Evolutionary conservation across 2,888 invertebrate species (phyloP), one percentile per base, ranked within the genome.

Genomic region (Abscondita cerata): DNA sequence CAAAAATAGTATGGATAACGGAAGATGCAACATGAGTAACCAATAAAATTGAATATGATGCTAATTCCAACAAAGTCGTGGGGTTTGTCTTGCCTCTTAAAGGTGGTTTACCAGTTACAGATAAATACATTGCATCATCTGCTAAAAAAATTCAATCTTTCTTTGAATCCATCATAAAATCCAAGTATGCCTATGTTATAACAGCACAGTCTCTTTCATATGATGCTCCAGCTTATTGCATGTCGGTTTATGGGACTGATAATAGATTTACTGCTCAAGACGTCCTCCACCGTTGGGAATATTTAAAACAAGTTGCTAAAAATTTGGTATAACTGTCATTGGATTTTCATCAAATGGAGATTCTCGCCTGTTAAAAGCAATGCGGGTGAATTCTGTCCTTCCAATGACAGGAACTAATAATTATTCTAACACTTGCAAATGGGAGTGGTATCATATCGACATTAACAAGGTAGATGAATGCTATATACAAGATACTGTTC

Each of bases 291-390:
- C 61, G 71, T n/a, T 72, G 68, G 69, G 25, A 64, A 34, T 69
- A 64, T 40, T 66, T 71, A 15, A 36, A 48, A 47, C 33, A 55
- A 31, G 19, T 60, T 34, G 61, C 68, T 16, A 38, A 57, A 40
- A 52, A 47, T 52, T 62, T 59, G 66, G 60, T 16, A 71, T 72
- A 51, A 54, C 18, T 40, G 66, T 71, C 25, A 5, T 68, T 6
- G 71, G 72, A 15, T 63, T 70, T 47, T 70, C 68, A n/a, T 64
- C 70, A 5, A 71, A 73, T 65, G 69, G 72, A 4, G 71, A 73
- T 46, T 13, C 66, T 15, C 57, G 70, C 9, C 51, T 72, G n/a
- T 56, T 75, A 46, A 72, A 69, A 59, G 66, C 68, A 36, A 73
- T 73, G 71, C 25, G 44, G 9, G 12, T 66, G 8, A 46, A 61